Evolutionary conservation across 2,113 vertebrate genomes (phyloP), one percentile per base, ranked within the genome.

Genomic region (Melanotaenia duboulayi): DNA sequence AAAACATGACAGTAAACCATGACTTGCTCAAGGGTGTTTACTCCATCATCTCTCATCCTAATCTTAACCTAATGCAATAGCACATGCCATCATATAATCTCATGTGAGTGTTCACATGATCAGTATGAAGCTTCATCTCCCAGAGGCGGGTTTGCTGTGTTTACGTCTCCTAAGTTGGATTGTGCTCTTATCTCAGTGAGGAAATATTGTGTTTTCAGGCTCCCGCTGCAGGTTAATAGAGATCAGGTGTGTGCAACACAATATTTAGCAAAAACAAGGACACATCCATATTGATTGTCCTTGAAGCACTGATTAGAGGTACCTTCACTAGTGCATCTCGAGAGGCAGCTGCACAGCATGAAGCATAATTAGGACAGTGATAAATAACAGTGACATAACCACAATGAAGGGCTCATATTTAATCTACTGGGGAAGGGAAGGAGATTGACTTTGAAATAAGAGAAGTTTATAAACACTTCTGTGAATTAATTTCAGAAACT

Each of bases 271-370:
- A 54, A 64, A 32, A 22, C 19, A 20, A 52, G 63, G 25, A 1
- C 13, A 68, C 50, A 68, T 71, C 61, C 52, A 22, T 85, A 81
- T 88, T n/a, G 73, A 84, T 81, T 83, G 65, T 71, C 77, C 78
- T 86, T 89, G 64, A 71, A 64, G 62, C 28, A 11, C 37, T 74
- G 80, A 85, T 91, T 79, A 62, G 48, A 82, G 70, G 63, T 74
- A 59, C 71, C 40, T 85, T 87, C 63, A 57, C 25, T 65, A 54
- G 28, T 74, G 58, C 61, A 16, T 72, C 74, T 71, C 74, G 55
- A 61, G 70, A 76, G 77, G 70, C 75, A 65, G 60, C 75, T 74
- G 79, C 71, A 35, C 66, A 48, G 66, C 23, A 28, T 57, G 67
- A 87, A 71, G 17, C 63, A 71, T 87, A 79, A 78, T 84, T 83